Base-by-base conservation (phyloP, 2,113 vertebrate genomes). In the Perccottus glenii region DNA sequence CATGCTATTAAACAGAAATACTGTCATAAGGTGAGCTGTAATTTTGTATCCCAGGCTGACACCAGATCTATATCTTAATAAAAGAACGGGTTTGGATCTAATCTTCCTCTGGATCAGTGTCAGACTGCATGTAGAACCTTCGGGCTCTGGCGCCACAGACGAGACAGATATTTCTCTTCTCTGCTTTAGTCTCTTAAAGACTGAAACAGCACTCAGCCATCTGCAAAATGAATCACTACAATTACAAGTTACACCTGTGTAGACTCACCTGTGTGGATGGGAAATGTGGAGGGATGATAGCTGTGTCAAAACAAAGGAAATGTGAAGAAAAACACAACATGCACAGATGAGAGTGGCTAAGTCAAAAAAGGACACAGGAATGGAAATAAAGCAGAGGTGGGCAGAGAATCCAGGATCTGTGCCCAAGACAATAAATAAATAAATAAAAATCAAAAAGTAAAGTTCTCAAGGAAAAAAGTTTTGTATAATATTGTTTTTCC, bases 101-200 rank as follows among this genome's bases (percentile, higher is more conserved):
- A 76, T 79, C 72, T 78, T 82, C 65, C 72, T 79, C 60, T 74
- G 64, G 73, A 84, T 83, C 78, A 87, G 77, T 84, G 87, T 89
- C 85, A 80, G 43, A 49, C 15, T 16, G 73, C 67, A 73, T 63
- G 60, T 60, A 62, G 76, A 55, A 67, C 75, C 48, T 10, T 46
- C 67, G 46, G 58, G 53, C 40, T 65, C 71, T 87, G 87, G 88
- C 84, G 86, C 87, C 89, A 86, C 36, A 61, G 56, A 73, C 42
- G 78, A 72, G 78, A 67, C 42, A 44, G 43, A 57, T 3, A 36
- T n/a, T 55, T 36, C 33, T 48, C 47, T 48, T 15, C 16, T 15
- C n/a, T 16, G 14, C 8, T 6, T 40, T 40, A 40, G 8, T 6
- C 38, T 40, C 38, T 50, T 61, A 35, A 57, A 60, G 57, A 83